A percentile compares a stretch with the other conserved stretches of the same genome.
These are phyloP conservation scores for Melanchra persicariae DNA, from an alignment of 2,888 invertebrate genomes.

Conservation along the genomic window DNA sequence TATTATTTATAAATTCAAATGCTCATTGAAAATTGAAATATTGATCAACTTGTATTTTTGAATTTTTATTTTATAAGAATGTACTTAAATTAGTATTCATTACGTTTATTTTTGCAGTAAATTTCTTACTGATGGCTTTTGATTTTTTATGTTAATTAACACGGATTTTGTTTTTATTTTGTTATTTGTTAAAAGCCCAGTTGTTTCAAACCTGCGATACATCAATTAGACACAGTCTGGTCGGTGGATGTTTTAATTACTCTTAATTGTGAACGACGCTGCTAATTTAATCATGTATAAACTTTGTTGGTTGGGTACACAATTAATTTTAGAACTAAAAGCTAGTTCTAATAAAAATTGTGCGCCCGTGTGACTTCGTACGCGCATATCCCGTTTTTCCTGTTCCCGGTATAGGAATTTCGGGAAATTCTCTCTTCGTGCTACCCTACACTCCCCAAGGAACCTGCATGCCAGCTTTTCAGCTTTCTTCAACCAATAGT, in stretches of 20 bases:
- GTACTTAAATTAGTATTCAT: no score
- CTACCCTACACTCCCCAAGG: no score
- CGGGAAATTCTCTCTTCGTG: no score
- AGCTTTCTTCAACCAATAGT: no score
- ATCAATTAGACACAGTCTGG: slow-evolving; percentile 13
- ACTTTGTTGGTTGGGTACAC: background rate
- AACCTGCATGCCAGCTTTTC: no score
- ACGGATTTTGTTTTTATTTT: background rate
- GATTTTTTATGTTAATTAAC: background rate
- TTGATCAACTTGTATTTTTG: background rate
- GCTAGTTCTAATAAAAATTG: no score
- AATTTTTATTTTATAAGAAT: background rate
- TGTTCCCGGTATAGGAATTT: no score
- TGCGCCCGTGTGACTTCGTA: no score
- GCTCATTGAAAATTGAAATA: background rate
- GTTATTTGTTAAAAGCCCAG: background rate
- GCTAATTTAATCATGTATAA: slow-evolving; percentile 18
- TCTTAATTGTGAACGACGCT: slow-evolving; percentile 8
- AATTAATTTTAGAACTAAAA: background rate
- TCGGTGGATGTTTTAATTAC: slow-evolving; percentile 6
- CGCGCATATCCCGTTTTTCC: no score
- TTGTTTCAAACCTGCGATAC: background rate
- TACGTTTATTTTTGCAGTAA: background rate
- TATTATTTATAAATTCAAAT: slow-evolving; percentile 1
- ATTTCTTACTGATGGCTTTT: background rate